phyloP scores from a whole-genome alignment of 2,113 vertebrate species.

The Tragelaphus strepsiceros region DNA sequence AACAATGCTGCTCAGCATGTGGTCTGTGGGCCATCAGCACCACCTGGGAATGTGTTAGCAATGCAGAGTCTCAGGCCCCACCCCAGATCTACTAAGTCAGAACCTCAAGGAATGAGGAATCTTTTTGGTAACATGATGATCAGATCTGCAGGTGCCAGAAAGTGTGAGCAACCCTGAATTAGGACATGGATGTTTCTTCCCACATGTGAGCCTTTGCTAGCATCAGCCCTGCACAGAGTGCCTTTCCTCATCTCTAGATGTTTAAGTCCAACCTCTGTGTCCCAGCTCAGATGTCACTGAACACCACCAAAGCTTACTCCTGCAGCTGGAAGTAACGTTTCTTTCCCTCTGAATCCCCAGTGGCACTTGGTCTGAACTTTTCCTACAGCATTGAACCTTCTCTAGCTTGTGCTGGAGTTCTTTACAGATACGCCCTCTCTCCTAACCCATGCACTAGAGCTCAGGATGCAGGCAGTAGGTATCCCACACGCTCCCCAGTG shows the following conservation, averaged over 20 bases:
- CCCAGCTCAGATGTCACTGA: neutral
- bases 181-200: neutral
- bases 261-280: neutral
- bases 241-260: neutral
- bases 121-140: neutral
- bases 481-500: neutral
- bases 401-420: neutral
- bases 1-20: neutral
- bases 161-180: neutral
- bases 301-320: neutral
- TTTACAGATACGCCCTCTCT: neutral
- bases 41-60: neutral
- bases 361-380: neutral
- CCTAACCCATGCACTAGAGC: neutral
- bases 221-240: too few species aligned
- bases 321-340: neutral
- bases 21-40: accelerated
- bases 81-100: neutral
- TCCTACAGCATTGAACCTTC: neutral
- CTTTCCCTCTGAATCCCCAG: neutral
- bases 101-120: neutral
- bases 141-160: neutral
- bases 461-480: neutral
- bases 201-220: neutral
- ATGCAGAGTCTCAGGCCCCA: neutral